phyloP scores from a whole-genome alignment of 2,888 invertebrate genomes.

The Drosophila prostipennis region DNA sequence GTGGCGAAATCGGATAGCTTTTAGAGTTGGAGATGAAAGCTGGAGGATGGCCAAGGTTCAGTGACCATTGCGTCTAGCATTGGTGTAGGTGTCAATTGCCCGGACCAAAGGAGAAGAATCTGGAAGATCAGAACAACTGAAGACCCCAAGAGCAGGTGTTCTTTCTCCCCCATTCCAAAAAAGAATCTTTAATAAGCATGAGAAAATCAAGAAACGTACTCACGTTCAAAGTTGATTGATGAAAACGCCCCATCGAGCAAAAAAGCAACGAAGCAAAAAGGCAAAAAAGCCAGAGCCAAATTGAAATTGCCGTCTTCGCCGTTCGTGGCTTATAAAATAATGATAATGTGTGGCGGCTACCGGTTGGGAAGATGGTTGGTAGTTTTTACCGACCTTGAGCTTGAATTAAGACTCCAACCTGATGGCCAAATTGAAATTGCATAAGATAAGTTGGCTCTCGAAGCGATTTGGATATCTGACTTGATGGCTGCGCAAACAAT shows the following conservation, averaged over 20 bases:
- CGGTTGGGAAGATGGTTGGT: conserved; percentile 42
- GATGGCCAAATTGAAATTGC: conserved; percentile 56
- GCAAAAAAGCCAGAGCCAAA: conserved; percentile 9
- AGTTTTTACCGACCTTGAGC: conserved; percentile 70
- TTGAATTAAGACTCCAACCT: conserved; percentile 55
- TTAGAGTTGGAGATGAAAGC: neutral
- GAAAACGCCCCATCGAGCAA: conserved; percentile 67
- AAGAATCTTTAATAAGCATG: conserved; percentile 39
- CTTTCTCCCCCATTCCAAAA: neutral
- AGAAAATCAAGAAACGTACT: conserved; percentile 50
- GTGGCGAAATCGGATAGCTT: conserved; percentile 6
- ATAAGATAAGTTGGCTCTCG: conserved; percentile 39
- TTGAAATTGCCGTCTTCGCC: conserved; percentile 56
- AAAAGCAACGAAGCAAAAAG: neutral
- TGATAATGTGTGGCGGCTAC: conserved; percentile 73
- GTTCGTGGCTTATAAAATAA: conserved; percentile 69
- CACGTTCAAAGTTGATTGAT: conserved; percentile 71
- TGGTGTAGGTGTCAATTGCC: conserved; percentile 59
- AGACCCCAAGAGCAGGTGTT: conserved; percentile 28
- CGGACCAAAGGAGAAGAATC: neutral
- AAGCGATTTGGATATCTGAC: conserved; percentile 29
- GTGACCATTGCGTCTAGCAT: conserved; percentile 33
- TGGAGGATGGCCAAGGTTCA: conserved; percentile 34
- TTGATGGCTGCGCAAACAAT: conserved; percentile 44
- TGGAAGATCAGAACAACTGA: conserved; percentile 1